These are phyloP conservation scores for Helogale parvula DNA, from an alignment of 2,113 vertebrate species.

Conservation along the genomic window DNA sequence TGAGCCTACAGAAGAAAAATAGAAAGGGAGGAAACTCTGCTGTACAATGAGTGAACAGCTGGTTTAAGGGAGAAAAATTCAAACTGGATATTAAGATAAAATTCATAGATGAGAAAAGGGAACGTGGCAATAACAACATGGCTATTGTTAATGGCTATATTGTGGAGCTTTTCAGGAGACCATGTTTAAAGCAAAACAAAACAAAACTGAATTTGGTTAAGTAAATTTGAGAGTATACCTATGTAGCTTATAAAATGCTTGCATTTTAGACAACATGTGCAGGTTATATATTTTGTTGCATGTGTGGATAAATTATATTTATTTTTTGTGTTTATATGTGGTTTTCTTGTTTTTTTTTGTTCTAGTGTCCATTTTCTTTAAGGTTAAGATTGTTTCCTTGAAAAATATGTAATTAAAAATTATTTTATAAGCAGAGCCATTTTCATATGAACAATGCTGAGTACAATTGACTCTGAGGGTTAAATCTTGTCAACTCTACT, in stretches of 20 bases:
- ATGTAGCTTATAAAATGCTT: neutral
- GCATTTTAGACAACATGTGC: neutral
- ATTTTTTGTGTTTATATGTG: neutral
- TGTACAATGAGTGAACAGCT: neutral
- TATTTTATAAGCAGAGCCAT: neutral
- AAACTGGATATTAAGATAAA: neutral
- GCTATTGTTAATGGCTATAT: neutral
- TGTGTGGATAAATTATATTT: neutral
- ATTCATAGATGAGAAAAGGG: neutral
- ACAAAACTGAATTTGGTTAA: neutral
- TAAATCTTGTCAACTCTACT: neutral
- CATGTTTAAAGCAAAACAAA: conserved; percentile 23
- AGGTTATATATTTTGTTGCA: neutral
- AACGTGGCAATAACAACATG: neutral
- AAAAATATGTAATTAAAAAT: neutral
- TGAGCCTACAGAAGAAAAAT: neutral
- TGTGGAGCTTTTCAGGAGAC: neutral
- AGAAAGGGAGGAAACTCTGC: neutral
- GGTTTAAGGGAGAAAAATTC: neutral
- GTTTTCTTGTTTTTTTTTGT: neutral
- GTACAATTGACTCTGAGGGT: neutral
- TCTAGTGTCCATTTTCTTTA: neutral
- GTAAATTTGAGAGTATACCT: neutral
- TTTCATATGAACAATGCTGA: neutral
- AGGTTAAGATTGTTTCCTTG: neutral